phyloP scores from a whole-genome alignment of 2,888 invertebrate species.

The Dolomedes plantarius region DNA sequence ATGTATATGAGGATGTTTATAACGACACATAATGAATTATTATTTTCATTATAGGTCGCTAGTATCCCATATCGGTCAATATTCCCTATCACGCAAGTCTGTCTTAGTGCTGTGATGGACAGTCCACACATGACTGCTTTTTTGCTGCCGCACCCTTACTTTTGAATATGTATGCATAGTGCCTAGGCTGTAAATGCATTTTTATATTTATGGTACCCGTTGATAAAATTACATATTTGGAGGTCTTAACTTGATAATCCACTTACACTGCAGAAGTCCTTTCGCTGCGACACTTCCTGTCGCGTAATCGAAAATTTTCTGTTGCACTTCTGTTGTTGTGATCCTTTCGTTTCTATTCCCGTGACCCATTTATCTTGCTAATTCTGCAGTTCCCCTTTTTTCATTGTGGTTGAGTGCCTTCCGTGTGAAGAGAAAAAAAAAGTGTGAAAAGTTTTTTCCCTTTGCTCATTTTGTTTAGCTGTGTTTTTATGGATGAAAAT shows the following conservation, averaged over 20 bases:
- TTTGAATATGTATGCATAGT: neutral
- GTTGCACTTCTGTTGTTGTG: slow-evolving; percentile 1
- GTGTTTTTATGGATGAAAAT: no score
- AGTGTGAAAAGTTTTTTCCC: neutral
- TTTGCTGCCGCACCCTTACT: neutral
- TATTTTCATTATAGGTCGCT: no score
- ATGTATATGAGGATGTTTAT: no score
- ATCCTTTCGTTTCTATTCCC: neutral
- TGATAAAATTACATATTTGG: no score
- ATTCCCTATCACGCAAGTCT: no score
- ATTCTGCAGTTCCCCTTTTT: neutral
- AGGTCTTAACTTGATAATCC: slow-evolving; percentile 3
- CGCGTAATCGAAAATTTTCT: slow-evolving; percentile 6
- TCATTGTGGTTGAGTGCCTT: neutral
- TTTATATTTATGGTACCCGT: slow-evolving; percentile 3
- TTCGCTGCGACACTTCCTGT: neutral
- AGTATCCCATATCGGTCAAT: no score
- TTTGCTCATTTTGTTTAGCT: neutral
- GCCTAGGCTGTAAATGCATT: neutral
- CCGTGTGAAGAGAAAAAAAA: neutral
- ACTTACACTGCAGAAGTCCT: neutral
- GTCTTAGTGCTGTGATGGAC: no score
- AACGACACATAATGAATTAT: no score
- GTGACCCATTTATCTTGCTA: slow-evolving; percentile 12
- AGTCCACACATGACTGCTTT: neutral